A percentile compares a stretch with the other conserved stretches of the same genome.
Evolutionary conservation across 2,797 vertebrate genomes (phyloP).

Genomic region (Lepilemur ruficaudatus): DNA sequence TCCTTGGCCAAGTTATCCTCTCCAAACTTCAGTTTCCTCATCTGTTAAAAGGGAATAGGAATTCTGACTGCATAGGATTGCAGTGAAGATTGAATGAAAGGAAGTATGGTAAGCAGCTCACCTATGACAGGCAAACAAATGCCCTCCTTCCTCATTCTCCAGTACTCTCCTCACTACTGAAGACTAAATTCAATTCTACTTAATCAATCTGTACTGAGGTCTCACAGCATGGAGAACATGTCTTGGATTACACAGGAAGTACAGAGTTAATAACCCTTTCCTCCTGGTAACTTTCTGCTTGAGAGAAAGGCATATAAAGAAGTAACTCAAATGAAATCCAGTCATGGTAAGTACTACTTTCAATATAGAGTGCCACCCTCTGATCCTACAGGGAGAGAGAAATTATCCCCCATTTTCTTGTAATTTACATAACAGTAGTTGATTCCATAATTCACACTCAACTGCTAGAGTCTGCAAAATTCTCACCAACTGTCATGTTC

Average conservation of each 20-base stretch:
- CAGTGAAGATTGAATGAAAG: neutral
- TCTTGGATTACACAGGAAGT: neutral
- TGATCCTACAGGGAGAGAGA: neutral
- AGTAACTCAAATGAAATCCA: slow-evolving; percentile 29
- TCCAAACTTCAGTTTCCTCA: slow-evolving; percentile 33
- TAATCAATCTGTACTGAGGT: neutral
- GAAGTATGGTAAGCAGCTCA: neutral
- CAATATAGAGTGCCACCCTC: neutral
- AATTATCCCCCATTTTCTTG: slow-evolving; percentile 44
- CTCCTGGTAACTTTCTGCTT: slow-evolving; percentile 9
- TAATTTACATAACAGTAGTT: slow-evolving; percentile 56
- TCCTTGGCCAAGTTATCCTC: neutral
- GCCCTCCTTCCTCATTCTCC: neutral
- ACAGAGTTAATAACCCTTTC: neutral
- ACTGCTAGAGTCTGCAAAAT: slow-evolving; percentile 27
- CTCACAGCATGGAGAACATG: neutral
- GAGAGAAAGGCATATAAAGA: slow-evolving; percentile 33
- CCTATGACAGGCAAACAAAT: neutral
- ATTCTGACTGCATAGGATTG: neutral
- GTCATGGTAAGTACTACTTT: neutral
- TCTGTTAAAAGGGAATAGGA: neutral
- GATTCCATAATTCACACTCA: slow-evolving; percentile 53
- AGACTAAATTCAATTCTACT: neutral
- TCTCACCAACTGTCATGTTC: neutral
- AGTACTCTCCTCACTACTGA: neutral